Percentiles rank a stretch among this genome's conserved stretches.
Conservation (phyloP, 2,113 vertebrate genomes). For the Genyomyrus donnyi region DNA sequence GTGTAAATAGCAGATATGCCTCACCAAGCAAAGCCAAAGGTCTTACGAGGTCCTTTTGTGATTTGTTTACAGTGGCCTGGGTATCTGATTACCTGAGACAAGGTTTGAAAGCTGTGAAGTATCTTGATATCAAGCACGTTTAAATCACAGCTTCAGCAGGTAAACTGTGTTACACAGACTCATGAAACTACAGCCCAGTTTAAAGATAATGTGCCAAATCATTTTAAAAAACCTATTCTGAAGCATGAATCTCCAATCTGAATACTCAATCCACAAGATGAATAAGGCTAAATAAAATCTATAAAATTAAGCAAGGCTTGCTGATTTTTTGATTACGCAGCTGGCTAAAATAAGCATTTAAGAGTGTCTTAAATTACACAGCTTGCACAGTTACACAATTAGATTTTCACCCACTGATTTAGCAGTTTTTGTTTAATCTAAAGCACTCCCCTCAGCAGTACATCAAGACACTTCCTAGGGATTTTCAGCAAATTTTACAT, state of each 20-base stretch:
- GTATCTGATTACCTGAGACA: not conserved
- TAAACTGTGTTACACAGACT: not conserved
- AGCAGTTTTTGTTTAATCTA: not conserved
- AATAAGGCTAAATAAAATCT: not conserved
- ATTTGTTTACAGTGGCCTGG: not conserved
- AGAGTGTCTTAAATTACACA: not conserved
- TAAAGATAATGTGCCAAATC: not conserved
- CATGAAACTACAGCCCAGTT: not conserved
- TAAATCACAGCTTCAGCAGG: not conserved
- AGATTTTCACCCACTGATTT: not conserved
- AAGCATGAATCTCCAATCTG: not conserved
- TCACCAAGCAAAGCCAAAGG: not conserved
- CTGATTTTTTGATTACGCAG: not conserved
- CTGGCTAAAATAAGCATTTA: not conserved
- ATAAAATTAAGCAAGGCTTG: not conserved
- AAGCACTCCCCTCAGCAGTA: not conserved
- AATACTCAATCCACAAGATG: not conserved
- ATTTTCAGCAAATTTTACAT: not conserved
- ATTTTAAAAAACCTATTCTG: not conserved
- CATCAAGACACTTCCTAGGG: not conserved
- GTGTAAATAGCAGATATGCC: constrained; percentile 2
- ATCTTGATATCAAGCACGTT: not conserved
- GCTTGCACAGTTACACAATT: not conserved
- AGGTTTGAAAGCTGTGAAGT: not conserved
- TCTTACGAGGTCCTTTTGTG: not conserved